Conservation (phyloP, 2,113 vertebrate species). For the Bubo bubo region DNA sequence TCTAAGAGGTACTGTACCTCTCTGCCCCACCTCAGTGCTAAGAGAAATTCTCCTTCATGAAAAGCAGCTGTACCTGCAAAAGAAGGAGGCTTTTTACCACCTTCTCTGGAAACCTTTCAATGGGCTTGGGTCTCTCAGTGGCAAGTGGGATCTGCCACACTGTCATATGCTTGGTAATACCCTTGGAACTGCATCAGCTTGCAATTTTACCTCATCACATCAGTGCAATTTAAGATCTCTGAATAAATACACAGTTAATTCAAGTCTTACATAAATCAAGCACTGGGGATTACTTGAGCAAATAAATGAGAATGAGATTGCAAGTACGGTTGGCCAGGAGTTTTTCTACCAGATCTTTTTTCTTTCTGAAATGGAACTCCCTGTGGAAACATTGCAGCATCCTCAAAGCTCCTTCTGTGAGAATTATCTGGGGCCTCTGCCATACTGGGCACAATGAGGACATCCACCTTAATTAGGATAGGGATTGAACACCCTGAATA, state of each 20-base stretch:
- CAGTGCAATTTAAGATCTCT: slow-evolving; percentile 45
- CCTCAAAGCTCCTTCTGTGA: background rate
- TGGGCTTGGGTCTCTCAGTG: background rate
- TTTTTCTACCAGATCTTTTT: slow-evolving; percentile 8
- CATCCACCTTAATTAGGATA: accelerated
- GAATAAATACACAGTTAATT: slow-evolving; percentile 67
- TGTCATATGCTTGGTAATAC: slow-evolving; percentile 6
- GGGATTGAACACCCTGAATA: background rate
- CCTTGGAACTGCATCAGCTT: slow-evolving; percentile 48
- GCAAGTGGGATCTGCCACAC: background rate
- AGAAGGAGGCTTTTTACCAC: background rate
- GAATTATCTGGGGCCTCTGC: background rate
- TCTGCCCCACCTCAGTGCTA: background rate
- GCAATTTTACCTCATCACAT: slow-evolving; percentile 53
- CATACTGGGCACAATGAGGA: background rate
- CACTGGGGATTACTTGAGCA: slow-evolving; percentile 61
- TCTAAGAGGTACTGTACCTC: background rate
- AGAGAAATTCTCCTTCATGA: background rate
- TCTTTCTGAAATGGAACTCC: background rate
- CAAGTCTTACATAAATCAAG: slow-evolving; percentile 60
- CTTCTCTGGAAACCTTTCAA: background rate
- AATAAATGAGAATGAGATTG: slow-evolving; percentile 55
- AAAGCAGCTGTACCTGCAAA: background rate
- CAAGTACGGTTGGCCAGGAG: background rate
- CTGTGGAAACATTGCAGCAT: background rate